These are phyloP conservation scores for Condylostylus longicornis DNA, from an alignment of 1,140 invertebrate genomes.

Conservation along the genomic window DNA sequence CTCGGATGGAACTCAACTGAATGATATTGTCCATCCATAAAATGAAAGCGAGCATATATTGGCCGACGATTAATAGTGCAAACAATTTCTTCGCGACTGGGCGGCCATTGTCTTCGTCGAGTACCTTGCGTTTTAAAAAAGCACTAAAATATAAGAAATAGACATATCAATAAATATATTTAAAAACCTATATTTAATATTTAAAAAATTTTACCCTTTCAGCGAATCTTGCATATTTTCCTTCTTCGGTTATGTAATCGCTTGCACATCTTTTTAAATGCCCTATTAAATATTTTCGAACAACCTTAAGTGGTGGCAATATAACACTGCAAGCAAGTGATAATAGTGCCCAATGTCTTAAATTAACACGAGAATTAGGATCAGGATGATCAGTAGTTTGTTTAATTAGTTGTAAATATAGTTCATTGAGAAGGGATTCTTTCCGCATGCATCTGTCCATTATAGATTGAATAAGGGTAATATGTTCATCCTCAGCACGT, in stretches of 20 bases:
- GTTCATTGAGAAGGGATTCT: slow-evolving; percentile 73
- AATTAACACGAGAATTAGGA: slow-evolving; percentile 72
- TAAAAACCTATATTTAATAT: background rate
- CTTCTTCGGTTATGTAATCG: slow-evolving; percentile 83
- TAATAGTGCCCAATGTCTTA: slow-evolving; percentile 83
- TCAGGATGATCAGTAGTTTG: slow-evolving; percentile 82
- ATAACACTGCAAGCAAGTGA: slow-evolving; percentile 78
- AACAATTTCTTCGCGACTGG: slow-evolving; percentile 81
- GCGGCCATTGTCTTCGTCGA: slow-evolving; percentile 74
- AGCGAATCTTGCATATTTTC: slow-evolving; percentile 85
- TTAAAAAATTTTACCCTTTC: slow-evolving; percentile 50
- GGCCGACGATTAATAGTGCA: slow-evolving; percentile 81
- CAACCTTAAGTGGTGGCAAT: slow-evolving; percentile 63
- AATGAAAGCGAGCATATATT: slow-evolving; percentile 80
- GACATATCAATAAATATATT: background rate
- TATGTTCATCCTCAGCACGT: slow-evolving; percentile 67
- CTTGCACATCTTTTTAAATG: slow-evolving; percentile 78
- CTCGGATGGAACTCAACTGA: slow-evolving; percentile 90
- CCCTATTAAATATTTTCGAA: slow-evolving; percentile 77
- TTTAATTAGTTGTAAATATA: slow-evolving; percentile 87
- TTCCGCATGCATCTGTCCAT: slow-evolving; percentile 81
- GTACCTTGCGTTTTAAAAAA: slow-evolving; percentile 44
- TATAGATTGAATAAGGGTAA: slow-evolving; percentile 72
- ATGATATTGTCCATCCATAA: slow-evolving; percentile 90
- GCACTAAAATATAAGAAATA: slow-evolving; percentile 12